phyloP scores from a whole-genome alignment of 2,797 vertebrate genomes.

The Cossypha niveicapilla region DNA sequence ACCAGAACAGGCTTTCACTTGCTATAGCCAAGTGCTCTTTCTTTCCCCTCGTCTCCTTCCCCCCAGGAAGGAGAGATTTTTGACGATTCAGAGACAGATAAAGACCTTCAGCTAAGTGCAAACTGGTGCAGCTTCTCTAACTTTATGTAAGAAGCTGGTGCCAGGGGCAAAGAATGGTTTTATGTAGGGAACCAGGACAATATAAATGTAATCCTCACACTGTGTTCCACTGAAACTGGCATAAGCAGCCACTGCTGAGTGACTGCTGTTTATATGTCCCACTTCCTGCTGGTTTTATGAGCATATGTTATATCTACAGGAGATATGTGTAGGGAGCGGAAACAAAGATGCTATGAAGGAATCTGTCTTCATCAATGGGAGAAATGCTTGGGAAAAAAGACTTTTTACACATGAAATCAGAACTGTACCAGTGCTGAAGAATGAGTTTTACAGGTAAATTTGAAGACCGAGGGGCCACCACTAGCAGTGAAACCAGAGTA shows the following conservation, averaged over 20 bases:
- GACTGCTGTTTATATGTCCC: constrained; percentile 48
- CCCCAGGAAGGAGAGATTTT: constrained; percentile 13
- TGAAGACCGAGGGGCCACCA: background rate
- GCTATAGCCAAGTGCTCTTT: background rate
- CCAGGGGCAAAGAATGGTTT: background rate
- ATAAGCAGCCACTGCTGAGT: constrained; percentile 18
- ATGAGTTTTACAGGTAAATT: background rate
- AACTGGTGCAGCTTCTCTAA: background rate
- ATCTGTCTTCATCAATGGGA: background rate
- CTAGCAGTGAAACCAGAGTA: background rate
- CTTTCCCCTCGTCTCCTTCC: background rate
- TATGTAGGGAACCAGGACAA: background rate
- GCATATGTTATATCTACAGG: constrained; percentile 43
- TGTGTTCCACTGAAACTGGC: constrained; percentile 28
- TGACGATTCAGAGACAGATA: background rate
- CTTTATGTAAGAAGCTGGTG: background rate
- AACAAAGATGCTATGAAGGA: background rate
- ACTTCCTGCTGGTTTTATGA: constrained; percentile 41
- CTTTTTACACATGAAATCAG: background rate
- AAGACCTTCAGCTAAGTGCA: background rate
- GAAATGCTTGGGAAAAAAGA: background rate
- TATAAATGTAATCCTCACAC: constrained; percentile 13
- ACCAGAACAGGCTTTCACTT: background rate
- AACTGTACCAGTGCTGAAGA: background rate
- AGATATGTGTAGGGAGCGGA: constrained; percentile 22